phyloP scores from a whole-genome alignment of 1,140 invertebrate species.

The Ptiloglossa arizonensis region DNA sequence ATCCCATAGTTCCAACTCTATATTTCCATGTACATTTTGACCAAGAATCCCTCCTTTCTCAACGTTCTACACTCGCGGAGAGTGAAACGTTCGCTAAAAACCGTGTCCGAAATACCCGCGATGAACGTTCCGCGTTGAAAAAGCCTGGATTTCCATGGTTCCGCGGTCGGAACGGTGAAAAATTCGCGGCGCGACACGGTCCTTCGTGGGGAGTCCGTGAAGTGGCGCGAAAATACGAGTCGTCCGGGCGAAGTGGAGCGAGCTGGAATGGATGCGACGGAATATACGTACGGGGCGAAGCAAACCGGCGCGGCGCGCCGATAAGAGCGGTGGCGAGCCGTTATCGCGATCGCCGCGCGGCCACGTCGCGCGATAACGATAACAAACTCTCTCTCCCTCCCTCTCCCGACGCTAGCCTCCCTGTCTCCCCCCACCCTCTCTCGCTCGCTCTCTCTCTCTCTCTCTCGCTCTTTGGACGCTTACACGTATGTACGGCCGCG shows the following conservation, averaged over 20 bases:
- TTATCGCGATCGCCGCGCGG: constrained; percentile 80
- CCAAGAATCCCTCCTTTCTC: no score
- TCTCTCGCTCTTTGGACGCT: constrained; percentile 29
- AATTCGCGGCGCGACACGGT: not conserved
- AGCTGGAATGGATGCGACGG: constrained; percentile 67
- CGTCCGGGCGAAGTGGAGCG: constrained; percentile 70
- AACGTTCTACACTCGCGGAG: no score
- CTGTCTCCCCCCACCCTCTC: constrained; percentile 46
- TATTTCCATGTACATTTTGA: no score
- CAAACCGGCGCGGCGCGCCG: constrained; percentile 71
- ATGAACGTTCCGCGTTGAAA: not conserved
- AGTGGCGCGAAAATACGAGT: constrained; percentile 69
- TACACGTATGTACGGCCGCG: not conserved
- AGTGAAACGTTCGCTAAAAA: no score
- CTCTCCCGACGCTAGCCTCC: constrained; percentile 45
- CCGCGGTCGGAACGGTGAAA: not conserved
- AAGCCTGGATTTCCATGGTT: not conserved
- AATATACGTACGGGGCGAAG: constrained; percentile 63
- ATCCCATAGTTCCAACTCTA: no score
- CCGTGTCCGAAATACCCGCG: no score
- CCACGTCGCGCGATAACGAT: constrained; percentile 81
- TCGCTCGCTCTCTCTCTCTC: constrained; percentile 36
- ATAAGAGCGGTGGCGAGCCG: constrained; percentile 78
- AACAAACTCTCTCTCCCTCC: constrained; percentile 78
- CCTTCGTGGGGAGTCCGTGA: constrained; percentile 48